Evolutionary conservation across 2,113 vertebrate species (phyloP).

Genomic region (Cheilinus undulatus): DNA sequence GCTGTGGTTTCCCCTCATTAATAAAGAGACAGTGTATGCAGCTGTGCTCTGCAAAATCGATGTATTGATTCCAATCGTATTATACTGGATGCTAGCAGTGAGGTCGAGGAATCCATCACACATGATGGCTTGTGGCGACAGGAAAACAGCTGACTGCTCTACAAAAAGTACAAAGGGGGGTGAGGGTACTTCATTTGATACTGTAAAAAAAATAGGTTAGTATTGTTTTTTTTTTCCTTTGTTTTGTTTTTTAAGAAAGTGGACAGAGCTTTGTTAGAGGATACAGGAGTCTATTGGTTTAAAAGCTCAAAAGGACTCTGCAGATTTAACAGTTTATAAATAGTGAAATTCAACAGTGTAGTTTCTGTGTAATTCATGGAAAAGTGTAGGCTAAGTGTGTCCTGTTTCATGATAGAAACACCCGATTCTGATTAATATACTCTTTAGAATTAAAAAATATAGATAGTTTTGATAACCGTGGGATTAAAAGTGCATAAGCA

Average conservation of each 20-base stretch:
- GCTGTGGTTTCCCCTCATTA: slow-evolving; percentile 32
- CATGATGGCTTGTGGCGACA: not conserved
- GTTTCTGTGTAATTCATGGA: not conserved
- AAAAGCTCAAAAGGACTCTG: not conserved
- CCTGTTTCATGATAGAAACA: not conserved
- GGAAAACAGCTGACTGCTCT: not conserved
- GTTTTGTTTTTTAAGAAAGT: too few species aligned
- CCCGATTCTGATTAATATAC: too few species aligned
- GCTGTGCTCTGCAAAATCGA: slow-evolving; percentile 48
- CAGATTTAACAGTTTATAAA: not conserved
- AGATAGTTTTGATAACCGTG: too few species aligned
- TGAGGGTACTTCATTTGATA: not conserved
- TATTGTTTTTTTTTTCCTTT: not conserved
- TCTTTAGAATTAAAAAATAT: too few species aligned
- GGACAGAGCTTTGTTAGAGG: not conserved
- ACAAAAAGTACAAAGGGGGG: not conserved
- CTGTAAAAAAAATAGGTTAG: not conserved
- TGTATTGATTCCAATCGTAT: slow-evolving; percentile 40
- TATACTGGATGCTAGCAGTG: not conserved
- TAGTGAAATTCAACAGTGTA: not conserved
- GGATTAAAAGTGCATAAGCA: not conserved
- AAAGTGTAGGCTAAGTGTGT: slow-evolving; percentile 3
- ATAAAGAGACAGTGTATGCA: slow-evolving; percentile 28
- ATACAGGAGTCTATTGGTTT: not conserved
- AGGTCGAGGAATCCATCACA: slow-evolving; percentile 13